Base-by-base conservation (phyloP, 2,888 invertebrate genomes). In the Nasonovia ribisnigri region DNA sequence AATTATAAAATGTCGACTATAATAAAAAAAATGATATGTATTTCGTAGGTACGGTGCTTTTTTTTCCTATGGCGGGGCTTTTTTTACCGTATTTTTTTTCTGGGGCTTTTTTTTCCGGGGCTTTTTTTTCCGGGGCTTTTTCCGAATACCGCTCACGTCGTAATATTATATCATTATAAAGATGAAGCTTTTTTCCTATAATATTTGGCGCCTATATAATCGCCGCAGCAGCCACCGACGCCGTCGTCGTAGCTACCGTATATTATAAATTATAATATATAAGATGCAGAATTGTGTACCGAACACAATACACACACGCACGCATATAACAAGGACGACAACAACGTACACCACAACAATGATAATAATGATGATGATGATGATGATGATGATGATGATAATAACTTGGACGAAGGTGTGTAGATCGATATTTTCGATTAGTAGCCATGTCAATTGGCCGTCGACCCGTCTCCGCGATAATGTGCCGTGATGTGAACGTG, bases 401-500 rank as follows among this genome's bases (percentile, higher is more conserved):
- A 67, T 92, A 51, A 67, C 67, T 48, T 67, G n/a, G 26, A 88
- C 88, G 60, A 48, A 29, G 60, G n/a, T 46, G 36, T 43, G 43
- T 90, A 93, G 77, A 89, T 89, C 54, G 48, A 90, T 93, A 93
- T 93, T 89, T 93, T 93, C 93, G 93, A 93, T 93, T 93, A 93
- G 84, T 88, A 90, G 89, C 93, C 93, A 60, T 93, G 93, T 93
- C 93, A 93, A 90, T 93, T 93, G 93, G 93, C 93, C 93, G 93
- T 93, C 93, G 93, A 90, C 93, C 93, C 93, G 90, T 90, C 90
- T 89, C 48, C 60, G 90, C 77, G 93, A 46, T 93, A 93, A 93
- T 90, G 93, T 93, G 93, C 93, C 93, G 93, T 93, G 93, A 93
- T 93, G 93, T 90, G 93, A 93, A 93, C 93, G 93, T 93, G 93